These are phyloP conservation scores for Antigone vipio DNA, from an alignment of 2,113 vertebrate species.

Conservation along the genomic window DNA sequence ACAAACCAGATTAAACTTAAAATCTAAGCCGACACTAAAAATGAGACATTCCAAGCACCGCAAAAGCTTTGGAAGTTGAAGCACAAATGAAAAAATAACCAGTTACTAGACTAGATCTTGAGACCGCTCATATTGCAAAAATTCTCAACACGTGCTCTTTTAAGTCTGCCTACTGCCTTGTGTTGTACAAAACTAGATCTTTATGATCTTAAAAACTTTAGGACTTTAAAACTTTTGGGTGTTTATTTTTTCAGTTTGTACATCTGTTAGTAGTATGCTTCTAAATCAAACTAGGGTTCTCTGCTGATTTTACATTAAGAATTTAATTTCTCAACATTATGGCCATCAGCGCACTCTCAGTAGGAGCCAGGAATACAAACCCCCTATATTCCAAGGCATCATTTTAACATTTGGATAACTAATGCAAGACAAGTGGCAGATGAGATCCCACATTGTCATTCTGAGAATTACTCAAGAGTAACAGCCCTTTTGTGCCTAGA, in stretches of 20 bases:
- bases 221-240: not conserved
- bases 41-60: not conserved
- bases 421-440: not conserved
- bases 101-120: not conserved
- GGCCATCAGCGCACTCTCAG: not conserved
- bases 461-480: not conserved
- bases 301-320: not conserved
- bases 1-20: not conserved
- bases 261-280: not conserved
- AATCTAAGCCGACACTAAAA: not conserved
- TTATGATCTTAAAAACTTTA: not conserved
- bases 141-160: not conserved
- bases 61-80: not conserved
- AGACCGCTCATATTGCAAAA: not conserved
- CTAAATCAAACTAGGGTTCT: not conserved
- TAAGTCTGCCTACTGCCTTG: not conserved
- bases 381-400: not conserved
- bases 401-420: not conserved
- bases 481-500: not conserved
- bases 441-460: not conserved
- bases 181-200: not conserved
- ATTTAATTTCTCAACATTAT: not conserved
- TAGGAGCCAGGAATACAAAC: not conserved
- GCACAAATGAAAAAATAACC: not conserved
- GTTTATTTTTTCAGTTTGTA: not conserved